Conservation (phyloP, 2,888 invertebrate species). For the Sarcophaga carnaria region DNA sequence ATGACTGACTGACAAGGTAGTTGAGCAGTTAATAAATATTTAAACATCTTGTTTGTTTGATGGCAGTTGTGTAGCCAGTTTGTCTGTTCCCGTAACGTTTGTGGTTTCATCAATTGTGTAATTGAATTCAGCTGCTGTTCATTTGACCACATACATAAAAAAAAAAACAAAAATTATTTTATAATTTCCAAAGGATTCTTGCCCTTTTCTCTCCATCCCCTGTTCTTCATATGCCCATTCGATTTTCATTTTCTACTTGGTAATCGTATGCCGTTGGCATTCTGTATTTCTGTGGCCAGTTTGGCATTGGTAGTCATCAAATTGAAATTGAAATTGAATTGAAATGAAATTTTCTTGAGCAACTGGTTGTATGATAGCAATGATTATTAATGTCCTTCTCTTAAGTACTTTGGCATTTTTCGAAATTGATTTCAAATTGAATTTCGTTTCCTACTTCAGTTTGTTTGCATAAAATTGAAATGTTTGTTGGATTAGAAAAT, state of each 20-base stretch:
- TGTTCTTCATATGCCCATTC: background rate
- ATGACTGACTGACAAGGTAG: slow-evolving; percentile 31
- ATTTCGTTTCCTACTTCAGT: slow-evolving; percentile 27
- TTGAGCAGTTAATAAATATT: background rate
- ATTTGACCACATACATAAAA: slow-evolving; percentile 69
- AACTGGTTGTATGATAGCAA: slow-evolving; percentile 6
- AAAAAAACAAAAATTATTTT: slow-evolving; percentile 29
- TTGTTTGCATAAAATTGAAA: slow-evolving; percentile 25
- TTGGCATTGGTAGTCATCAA: slow-evolving; percentile 14
- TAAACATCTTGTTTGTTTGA: background rate
- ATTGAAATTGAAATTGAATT: slow-evolving; percentile 63
- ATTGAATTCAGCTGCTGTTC: slow-evolving; percentile 72
- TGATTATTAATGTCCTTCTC: background rate
- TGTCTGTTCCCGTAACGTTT: slow-evolving; percentile 49
- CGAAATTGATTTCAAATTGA: slow-evolving; percentile 58
- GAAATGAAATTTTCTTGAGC: slow-evolving; percentile 33
- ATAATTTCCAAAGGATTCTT: slow-evolving; percentile 38
- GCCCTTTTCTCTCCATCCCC: background rate
- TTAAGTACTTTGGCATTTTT: slow-evolving; percentile 6
- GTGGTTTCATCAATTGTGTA: slow-evolving; percentile 68
- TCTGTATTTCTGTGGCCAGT: slow-evolving; percentile 58
- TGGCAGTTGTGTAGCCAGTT: background rate
- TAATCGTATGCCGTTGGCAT: slow-evolving; percentile 54
- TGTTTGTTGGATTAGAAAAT: slow-evolving; percentile 48
- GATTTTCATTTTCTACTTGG: slow-evolving; percentile 10